Evolutionary conservation across 1,140 invertebrate genomes (phyloP), one percentile per base, ranked within the genome.

Genomic region (Cotesia glomerata): DNA sequence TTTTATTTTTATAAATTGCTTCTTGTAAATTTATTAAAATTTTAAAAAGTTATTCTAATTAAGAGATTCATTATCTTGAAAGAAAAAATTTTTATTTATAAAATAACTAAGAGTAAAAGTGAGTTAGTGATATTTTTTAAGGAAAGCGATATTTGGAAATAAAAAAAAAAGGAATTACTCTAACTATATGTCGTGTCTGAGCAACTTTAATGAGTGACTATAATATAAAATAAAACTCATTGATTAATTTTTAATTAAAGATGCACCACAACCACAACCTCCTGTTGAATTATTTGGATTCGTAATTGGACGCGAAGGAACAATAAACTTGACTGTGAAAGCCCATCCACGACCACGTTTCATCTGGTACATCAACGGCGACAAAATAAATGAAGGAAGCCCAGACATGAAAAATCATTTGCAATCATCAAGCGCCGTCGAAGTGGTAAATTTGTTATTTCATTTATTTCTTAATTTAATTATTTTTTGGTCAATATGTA

Each of bases 281-380:
- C 85, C 80, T 1, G 89, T 90, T 73, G 89, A 91, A 49, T 89
- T 91, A 36, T 94, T 93, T 77, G 93, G 92, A 3, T 90, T 92
- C 49, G 91, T 91, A 62, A 85, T 94, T 66, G 92, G 93, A 1
- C 88, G 90, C 56, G 88, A 88, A 62, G 93, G 91, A 36, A 84
- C 88, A 5, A 90, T 95, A 35, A 91, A 91, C 67, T 89, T 94
- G 2, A 92, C 91, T 1, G 87, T 94, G 4, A 83, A 90, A 0
- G 90, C 93, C 4, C 91, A 93, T 81, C 93, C 93, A 0, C 84
- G 82, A 61, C 93, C 93, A 0, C 75, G 76, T 11, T 88, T 91
- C 49, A 87, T 90, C 73, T 95, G 93, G 93, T 87, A 81, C 4
- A 85, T 94, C 1, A 89, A 89, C 45, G 89, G 89, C 0, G 81